Percentiles rank a stretch among this genome's conserved stretches.
phyloP scores from a whole-genome alignment of 1,140 invertebrate species.

The Euglossa dilemma region DNA sequence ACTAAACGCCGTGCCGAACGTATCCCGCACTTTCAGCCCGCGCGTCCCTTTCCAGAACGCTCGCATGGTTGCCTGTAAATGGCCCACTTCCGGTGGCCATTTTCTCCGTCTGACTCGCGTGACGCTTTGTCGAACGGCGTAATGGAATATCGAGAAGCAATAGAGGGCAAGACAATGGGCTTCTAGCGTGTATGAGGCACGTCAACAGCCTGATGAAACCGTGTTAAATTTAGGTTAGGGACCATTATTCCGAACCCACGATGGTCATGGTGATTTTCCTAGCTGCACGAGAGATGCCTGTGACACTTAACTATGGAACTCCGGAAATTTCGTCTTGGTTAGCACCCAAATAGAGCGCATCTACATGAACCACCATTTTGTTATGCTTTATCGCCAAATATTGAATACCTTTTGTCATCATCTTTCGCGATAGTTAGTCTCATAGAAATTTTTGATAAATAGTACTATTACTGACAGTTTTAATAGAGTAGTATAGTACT shows the following conservation, averaged over 20 bases:
- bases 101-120: neutral
- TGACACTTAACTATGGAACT: too few relatives aligned
- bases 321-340: too few relatives aligned
- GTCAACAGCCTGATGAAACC: neutral
- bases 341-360: too few relatives aligned
- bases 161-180: neutral
- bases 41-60: neutral
- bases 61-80: slow-evolving; percentile 5
- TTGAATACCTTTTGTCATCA: too few relatives aligned
- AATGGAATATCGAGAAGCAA: slow-evolving; percentile 7
- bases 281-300: too few relatives aligned
- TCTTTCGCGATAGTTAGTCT: too few relatives aligned
- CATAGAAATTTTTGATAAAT: too few relatives aligned
- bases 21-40: slow-evolving; percentile 1
- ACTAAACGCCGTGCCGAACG: neutral
- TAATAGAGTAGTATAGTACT: too few relatives aligned
- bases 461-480: too few relatives aligned
- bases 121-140: slow-evolving; percentile 4
- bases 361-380: too few relatives aligned
- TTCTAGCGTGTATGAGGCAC: neutral
- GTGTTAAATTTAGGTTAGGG: neutral
- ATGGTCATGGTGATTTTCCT: neutral
- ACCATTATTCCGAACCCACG: neutral
- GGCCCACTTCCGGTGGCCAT: neutral
- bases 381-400: too few relatives aligned